A percentile compares a stretch with the other conserved stretches of the same genome.
Evolutionary conservation across 2,797 vertebrate genomes (phyloP).

Genomic region (Kryptopterus vitreolus): DNA sequence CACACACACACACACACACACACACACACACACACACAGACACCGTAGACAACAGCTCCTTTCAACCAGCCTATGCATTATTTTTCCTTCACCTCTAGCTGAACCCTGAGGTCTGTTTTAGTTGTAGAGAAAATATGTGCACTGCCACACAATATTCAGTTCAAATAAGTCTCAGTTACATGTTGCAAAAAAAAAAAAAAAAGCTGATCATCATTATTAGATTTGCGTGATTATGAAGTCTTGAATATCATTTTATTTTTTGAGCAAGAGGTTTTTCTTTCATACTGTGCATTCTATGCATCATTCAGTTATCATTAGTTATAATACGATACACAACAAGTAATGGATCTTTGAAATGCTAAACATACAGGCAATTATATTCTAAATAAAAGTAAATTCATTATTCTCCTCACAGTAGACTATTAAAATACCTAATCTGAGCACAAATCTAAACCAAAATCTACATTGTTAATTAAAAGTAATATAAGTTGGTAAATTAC

Average conservation of each 20-base stretch:
- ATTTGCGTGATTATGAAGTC: neutral
- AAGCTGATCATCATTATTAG: neutral
- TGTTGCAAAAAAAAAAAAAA: neutral
- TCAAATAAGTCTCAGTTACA: neutral
- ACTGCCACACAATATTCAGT: neutral
- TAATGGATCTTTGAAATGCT: neutral
- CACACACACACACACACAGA: neutral
- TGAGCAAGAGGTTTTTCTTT: constrained; percentile 4
- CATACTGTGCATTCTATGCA: neutral
- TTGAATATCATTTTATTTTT: neutral
- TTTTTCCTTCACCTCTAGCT: constrained; percentile 10
- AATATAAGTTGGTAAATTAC: neutral
- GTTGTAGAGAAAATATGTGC: neutral
- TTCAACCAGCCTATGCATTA: constrained; percentile 14
- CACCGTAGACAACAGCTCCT: neutral
- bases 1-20: neutral
- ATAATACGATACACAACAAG: no score
- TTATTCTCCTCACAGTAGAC: neutral
- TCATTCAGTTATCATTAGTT: neutral
- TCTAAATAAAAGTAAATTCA: neutral
- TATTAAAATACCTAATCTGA: neutral
- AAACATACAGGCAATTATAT: neutral
- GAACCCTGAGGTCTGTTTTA: constrained; percentile 15
- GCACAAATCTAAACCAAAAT: neutral
- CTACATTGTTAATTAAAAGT: neutral